Evolutionary conservation across 2,888 invertebrate species (phyloP), one percentile per base, ranked within the genome.

Genomic region (Limenitis arthemis): DNA sequence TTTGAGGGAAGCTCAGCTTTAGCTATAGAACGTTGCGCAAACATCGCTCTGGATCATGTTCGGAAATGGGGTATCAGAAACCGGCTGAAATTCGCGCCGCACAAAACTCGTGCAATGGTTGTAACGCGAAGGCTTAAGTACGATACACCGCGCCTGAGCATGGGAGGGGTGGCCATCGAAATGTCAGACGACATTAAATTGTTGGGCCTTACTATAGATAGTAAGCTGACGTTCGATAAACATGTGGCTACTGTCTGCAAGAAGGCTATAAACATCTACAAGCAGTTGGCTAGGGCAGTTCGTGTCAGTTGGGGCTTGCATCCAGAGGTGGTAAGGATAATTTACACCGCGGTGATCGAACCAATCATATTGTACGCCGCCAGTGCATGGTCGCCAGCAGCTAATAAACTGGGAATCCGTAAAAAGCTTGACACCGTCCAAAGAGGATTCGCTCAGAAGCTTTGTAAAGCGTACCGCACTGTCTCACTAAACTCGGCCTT

Each of bases 331-430:
- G 11, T 38, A 1, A 38, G 33, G 7, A 47, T 12, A 0, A 48
- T 52, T 1, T 52, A 48, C 7, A 37, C 6, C 6, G 47, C 52
- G 1, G 48, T 44, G 0, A 28, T 52, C 0, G 53, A 53, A 8
- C 53, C 53, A 4, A 29, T 44, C 1, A 20, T 53, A 1, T 29
- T 53, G 6, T 53, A 53, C 8, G 53, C 51, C 1, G 51, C 51
- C 0, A 40, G 44, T 5, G 51, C 47, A 2, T 52, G 39, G 48
- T 38, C 47, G 0, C 33, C 42, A 0, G 42, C 43, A 3, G 32
- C 38, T 0, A 11, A 48, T 3, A 52, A 48, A 8, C 0, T 41
- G 7, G 11, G 11, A 1, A 20, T 9, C 5, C 33, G 12, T 6
- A 47, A 40, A 41, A 7, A 11, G 4, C 44, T 49, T 1, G 28